phyloP scores from a whole-genome alignment of 2,888 invertebrate species.

The Macropis europaea region DNA sequence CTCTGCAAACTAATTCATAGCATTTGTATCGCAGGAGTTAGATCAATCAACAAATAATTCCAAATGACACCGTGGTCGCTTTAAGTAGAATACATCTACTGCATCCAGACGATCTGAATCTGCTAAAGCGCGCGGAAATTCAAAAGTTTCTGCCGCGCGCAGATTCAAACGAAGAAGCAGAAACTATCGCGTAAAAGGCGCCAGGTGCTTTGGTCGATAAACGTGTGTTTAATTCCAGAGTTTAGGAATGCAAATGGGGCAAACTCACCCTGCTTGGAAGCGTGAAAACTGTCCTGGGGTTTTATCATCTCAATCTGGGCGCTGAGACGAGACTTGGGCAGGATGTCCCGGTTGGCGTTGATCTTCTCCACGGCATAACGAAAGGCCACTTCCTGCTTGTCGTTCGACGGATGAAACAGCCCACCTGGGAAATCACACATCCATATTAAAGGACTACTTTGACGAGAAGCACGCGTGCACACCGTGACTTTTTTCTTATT shows the following conservation, averaged over 20 bases:
- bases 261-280: conserved; percentile 92
- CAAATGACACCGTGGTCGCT: too few species aligned
- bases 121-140: too few species aligned
- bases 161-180: too few species aligned
- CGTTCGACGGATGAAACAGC: conserved; percentile 92
- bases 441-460: conserved; percentile 63
- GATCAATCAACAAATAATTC: too few species aligned
- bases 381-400: conserved; percentile 94
- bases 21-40: too few species aligned
- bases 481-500: conserved; percentile 36
- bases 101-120: too few species aligned
- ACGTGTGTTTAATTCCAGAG: conserved; percentile 14
- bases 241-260: conserved; percentile 10
- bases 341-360: conserved; percentile 90
- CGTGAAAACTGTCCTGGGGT: conserved; percentile 95
- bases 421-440: conserved; percentile 85
- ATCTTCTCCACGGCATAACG: conserved; percentile 95
- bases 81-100: too few species aligned
- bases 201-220: not conserved
- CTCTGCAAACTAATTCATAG: too few species aligned
- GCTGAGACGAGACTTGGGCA: conserved; percentile 92
- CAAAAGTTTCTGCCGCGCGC: too few species aligned
- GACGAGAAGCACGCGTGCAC: conserved; percentile 32
- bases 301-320: conserved; percentile 95
- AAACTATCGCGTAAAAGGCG: not conserved